Evolutionary conservation across 2,888 invertebrate species (phyloP).

Genomic region (Parochlus steinenii): DNA sequence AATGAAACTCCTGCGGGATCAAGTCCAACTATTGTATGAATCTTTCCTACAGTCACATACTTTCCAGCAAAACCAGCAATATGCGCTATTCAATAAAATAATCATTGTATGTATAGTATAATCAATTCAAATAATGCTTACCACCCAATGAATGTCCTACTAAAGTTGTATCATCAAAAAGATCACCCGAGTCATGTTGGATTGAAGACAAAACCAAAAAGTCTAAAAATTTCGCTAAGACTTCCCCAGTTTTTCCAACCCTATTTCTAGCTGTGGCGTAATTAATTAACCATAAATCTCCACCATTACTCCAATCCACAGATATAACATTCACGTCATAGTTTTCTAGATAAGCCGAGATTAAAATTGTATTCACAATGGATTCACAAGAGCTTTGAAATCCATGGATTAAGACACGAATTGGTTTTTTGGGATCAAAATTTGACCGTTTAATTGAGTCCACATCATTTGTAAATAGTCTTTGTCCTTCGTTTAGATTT

Average conservation of each 20-base stretch:
- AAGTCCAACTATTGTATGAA: slow-evolving; percentile 33
- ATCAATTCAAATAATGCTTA: too few species aligned
- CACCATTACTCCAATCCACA: slow-evolving; percentile 43
- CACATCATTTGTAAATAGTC: too few species aligned
- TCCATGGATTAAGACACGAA: too few species aligned
- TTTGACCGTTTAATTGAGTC: too few species aligned
- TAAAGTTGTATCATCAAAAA: too few species aligned
- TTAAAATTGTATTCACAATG: slow-evolving; percentile 19
- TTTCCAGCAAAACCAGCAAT: slow-evolving; percentile 40
- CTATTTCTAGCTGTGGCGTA: slow-evolving; percentile 36
- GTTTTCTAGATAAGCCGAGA: slow-evolving; percentile 33
- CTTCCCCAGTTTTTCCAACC: slow-evolving; percentile 18
- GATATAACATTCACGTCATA: slow-evolving; percentile 41
- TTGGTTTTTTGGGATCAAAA: too few species aligned
- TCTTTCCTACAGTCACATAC: slow-evolving; percentile 33
- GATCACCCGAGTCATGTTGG: too few species aligned
- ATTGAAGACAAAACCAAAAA: too few species aligned
- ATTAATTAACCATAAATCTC: slow-evolving; percentile 36
- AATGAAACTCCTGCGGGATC: slow-evolving; percentile 19
- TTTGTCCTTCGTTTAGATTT: too few species aligned
- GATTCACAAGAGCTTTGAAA: slow-evolving; percentile 39
- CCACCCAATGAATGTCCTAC: too few species aligned
- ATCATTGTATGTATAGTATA: too few species aligned
- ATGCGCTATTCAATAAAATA: too few species aligned
- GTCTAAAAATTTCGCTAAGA: slow-evolving; percentile 19